Percentiles rank a stretch among this genome's conserved stretches.
These are phyloP conservation scores for Agelastica alni DNA, from an alignment of 2,888 invertebrate genomes.

Conservation along the genomic window DNA sequence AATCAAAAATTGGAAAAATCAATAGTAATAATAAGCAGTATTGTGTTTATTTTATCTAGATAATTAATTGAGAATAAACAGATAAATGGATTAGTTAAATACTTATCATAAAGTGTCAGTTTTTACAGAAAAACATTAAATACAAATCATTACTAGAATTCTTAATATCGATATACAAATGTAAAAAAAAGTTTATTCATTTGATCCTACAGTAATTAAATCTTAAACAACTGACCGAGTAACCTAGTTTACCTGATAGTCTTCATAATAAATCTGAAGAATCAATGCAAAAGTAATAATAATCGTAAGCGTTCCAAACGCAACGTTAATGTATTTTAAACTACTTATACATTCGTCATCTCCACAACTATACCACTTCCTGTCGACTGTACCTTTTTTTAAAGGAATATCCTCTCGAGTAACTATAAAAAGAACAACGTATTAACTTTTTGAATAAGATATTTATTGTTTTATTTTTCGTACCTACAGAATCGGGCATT, in stretches of 20 bases:
- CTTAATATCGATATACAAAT: neutral
- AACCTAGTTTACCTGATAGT: slow-evolving; percentile 71
- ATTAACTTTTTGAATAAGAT: neutral
- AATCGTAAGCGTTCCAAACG: slow-evolving; percentile 68
- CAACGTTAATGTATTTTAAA: slow-evolving; percentile 67
- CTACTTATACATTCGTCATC: slow-evolving; percentile 59
- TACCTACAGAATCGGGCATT: slow-evolving; percentile 16
- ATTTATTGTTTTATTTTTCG: neutral
- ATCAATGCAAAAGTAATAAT: slow-evolving; percentile 74
- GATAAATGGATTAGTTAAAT: too few species aligned
- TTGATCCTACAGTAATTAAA: too few species aligned
- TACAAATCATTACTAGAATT: neutral
- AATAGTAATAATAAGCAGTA: too few species aligned
- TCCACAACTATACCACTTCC: slow-evolving; percentile 45
- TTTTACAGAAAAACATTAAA: neutral
- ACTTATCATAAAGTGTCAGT: too few species aligned
- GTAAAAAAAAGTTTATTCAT: slow-evolving; percentile 4
- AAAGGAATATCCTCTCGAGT: slow-evolving; percentile 64
- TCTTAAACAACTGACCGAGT: slow-evolving; percentile 1
- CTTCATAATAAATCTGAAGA: slow-evolving; percentile 73
- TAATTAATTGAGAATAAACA: too few species aligned
- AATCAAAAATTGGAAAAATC: too few species aligned
- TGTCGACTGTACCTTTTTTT: slow-evolving; percentile 52
- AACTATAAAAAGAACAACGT: slow-evolving; percentile 9
- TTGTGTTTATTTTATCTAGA: too few species aligned